phyloP scores from a whole-genome alignment of 2,888 invertebrate species.

The Saturnia japonica region DNA sequence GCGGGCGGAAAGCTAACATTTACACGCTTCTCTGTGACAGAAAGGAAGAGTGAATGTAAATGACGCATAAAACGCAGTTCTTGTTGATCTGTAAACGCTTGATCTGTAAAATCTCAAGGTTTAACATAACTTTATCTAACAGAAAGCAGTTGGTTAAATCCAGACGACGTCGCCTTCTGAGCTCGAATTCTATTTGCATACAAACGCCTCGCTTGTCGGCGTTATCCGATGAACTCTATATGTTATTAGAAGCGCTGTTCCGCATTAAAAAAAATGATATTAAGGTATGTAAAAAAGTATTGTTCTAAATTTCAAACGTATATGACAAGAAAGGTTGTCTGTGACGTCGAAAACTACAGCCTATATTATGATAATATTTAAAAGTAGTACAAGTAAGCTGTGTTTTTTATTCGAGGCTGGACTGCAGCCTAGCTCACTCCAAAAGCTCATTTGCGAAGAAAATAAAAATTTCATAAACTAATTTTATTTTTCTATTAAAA shows the following conservation, averaged over 20 bases:
- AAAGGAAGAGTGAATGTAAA: background rate
- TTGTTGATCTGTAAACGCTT: slow-evolving; percentile 10
- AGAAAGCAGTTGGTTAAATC: slow-evolving; percentile 13
- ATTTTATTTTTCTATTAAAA: no score
- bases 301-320: background rate
- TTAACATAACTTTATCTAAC: slow-evolving; percentile 12
- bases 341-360: background rate
- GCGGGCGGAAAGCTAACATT: background rate
- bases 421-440: no score
- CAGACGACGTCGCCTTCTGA: slow-evolving; percentile 5
- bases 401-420: no score
- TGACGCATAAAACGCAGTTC: slow-evolving; percentile 12
- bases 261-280: background rate
- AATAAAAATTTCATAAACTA: no score
- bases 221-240: background rate
- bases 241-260: background rate
- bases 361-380: background rate
- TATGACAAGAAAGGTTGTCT: background rate
- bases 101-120: slow-evolving; percentile 8
- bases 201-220: slow-evolving; percentile 18
- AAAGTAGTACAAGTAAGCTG: no score
- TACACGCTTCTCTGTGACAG: background rate
- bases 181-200: slow-evolving; percentile 23
- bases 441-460: no score
- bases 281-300: background rate